A percentile compares a stretch with the other conserved stretches of the same genome.
These are phyloP conservation scores for Archips xylosteana DNA, from an alignment of 2,888 invertebrate species.

Conservation along the genomic window DNA sequence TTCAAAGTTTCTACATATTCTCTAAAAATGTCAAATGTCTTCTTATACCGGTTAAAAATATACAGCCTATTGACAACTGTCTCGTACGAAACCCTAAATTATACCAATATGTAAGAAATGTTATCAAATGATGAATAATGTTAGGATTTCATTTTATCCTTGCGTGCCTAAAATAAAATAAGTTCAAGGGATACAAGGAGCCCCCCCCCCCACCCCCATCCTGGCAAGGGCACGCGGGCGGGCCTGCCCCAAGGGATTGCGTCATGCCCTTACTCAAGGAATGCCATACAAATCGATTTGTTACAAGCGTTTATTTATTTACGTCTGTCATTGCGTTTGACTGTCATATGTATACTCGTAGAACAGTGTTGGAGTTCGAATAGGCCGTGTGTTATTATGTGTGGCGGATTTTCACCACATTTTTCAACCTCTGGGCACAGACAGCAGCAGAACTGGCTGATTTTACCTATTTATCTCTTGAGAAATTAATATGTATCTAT, in stretches of 20 bases:
- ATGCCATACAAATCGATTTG: slow-evolving; percentile 32
- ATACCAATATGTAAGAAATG: neutral
- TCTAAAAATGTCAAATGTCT: too few species aligned
- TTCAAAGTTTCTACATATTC: too few species aligned
- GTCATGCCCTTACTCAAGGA: slow-evolving; percentile 40
- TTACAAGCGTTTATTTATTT: slow-evolving; percentile 5
- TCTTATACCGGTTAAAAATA: too few species aligned
- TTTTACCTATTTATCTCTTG: too few species aligned
- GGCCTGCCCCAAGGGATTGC: slow-evolving; percentile 46
- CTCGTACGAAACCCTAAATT: too few species aligned
- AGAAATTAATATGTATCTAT: too few species aligned
- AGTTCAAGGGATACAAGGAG: slow-evolving; percentile 24
- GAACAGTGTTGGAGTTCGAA: neutral
- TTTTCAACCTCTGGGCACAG: too few species aligned
- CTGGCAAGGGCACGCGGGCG: slow-evolving; percentile 34
- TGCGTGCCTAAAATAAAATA: slow-evolving; percentile 10
- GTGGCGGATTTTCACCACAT: neutral
- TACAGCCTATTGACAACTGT: too few species aligned
- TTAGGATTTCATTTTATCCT: slow-evolving; percentile 23
- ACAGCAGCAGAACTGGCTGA: too few species aligned
- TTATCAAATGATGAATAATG: slow-evolving; percentile 18
- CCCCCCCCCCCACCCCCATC: slow-evolving; percentile 36
- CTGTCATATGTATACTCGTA: neutral
- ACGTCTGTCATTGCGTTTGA: neutral
- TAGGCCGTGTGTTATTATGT: neutral